These are phyloP conservation scores for Phrynocephalus versicolor DNA, from an alignment of 2,113 vertebrate genomes.

Conservation along the genomic window DNA sequence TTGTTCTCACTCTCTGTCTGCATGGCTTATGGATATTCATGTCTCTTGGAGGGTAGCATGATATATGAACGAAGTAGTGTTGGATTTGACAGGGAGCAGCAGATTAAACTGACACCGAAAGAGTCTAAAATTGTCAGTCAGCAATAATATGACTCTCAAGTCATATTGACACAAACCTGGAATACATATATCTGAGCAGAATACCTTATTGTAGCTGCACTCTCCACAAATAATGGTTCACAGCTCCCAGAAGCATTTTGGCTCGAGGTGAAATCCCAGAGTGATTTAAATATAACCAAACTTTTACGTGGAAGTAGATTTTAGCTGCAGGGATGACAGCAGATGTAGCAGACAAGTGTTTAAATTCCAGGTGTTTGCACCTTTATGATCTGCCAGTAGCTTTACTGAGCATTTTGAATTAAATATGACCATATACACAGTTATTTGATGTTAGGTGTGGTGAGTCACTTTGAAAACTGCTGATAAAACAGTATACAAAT, in stretches of 20 bases:
- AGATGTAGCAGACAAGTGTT: conserved; percentile 7
- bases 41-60: conserved; percentile 32
- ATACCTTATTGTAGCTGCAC: background rate
- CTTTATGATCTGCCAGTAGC: background rate
- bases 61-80: conserved; percentile 51
- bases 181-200: background rate
- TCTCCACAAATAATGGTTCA: conserved; percentile 28
- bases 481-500: background rate
- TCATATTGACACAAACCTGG: conserved; percentile 64
- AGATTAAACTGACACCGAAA: conserved; percentile 56
- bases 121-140: conserved; percentile 51
- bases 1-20: conserved; percentile 28
- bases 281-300: background rate
- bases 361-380: background rate
- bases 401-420: too few species aligned
- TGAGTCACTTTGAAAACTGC: background rate
- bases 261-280: background rate
- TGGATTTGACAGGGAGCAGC: conserved; percentile 58
- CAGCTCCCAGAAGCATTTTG: background rate
- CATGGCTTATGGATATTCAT: conserved; percentile 29
- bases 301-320: conserved; percentile 10
- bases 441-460: background rate
- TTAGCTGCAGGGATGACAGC: background rate
- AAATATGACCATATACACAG: background rate
- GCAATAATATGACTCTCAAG: conserved; percentile 42